phyloP scores from a whole-genome alignment of 2,888 invertebrate genomes.

The Stegana nigrithorax region DNA sequence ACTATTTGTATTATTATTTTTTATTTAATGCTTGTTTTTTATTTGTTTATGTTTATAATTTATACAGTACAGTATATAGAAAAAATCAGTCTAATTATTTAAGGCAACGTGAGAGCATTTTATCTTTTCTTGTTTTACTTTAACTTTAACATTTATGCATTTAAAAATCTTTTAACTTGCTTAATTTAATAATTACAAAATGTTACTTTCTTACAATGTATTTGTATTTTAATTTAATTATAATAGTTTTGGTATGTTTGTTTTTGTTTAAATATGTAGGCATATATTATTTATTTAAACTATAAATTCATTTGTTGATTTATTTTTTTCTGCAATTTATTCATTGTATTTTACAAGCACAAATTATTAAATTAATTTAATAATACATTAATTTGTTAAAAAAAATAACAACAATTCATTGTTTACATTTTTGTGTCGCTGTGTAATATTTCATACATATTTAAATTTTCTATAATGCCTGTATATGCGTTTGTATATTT shows the following conservation, averaged over 20 bases:
- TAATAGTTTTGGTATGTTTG: conserved; percentile 21
- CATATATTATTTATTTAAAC: conserved; percentile 10
- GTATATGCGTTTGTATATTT: not conserved
- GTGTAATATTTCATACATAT: not conserved
- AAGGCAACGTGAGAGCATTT: conserved; percentile 74
- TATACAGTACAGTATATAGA: conserved; percentile 53
- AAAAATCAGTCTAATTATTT: conserved; percentile 78
- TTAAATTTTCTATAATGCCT: not conserved
- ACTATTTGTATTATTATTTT: conserved; percentile 5
- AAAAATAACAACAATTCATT: too few species aligned
- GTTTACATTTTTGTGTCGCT: not conserved
- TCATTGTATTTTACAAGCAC: not conserved
- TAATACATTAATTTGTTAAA: not conserved
- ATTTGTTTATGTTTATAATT: not conserved
- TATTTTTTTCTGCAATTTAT: not conserved
- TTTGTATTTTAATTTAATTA: conserved; percentile 14
- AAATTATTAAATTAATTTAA: not conserved
- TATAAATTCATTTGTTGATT: conserved; percentile 2
- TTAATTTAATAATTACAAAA: too few species aligned
- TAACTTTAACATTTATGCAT: conserved; percentile 21
- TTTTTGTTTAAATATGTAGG: conserved; percentile 18
- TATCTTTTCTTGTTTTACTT: conserved; percentile 28
- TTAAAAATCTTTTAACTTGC: conserved; percentile 15
- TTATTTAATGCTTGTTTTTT: conserved; percentile 1
- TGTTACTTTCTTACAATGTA: too few species aligned